These are phyloP conservation scores for Scaptomyza parva DNA, from an alignment of 2,888 invertebrate species.

Conservation along the genomic window DNA sequence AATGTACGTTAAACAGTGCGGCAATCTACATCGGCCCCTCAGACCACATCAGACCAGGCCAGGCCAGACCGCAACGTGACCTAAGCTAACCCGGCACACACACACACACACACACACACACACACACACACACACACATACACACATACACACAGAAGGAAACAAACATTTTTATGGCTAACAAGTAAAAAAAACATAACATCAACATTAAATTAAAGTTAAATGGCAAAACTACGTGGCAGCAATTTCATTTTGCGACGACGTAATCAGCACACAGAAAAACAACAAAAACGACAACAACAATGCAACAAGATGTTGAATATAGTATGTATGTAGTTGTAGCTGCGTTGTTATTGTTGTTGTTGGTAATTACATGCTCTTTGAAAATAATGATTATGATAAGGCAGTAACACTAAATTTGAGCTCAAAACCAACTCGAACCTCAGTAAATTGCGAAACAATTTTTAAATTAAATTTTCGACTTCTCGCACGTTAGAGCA, in stretches of 20 bases:
- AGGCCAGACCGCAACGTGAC: constrained; percentile 67
- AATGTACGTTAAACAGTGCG: constrained; percentile 22
- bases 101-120: constrained; percentile 9
- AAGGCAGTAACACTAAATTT: constrained; percentile 72
- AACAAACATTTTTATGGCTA: constrained; percentile 66
- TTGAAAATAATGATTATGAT: constrained; percentile 79
- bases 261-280: constrained; percentile 67
- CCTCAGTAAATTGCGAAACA: constrained; percentile 73
- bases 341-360: constrained; percentile 11
- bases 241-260: constrained; percentile 71
- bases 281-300: constrained; percentile 33
- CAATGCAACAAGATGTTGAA: constrained; percentile 36
- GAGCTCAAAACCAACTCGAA: constrained; percentile 4
- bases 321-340: neutral
- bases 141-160: neutral
- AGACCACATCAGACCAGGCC: constrained; percentile 28
- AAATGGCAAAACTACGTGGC: constrained; percentile 81
- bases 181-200: constrained; percentile 76
- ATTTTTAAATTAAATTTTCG: constrained; percentile 75
- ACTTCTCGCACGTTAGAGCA: constrained; percentile 18
- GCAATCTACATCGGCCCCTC: neutral
- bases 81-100: constrained; percentile 44
- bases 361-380: constrained; percentile 71
- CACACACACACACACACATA: neutral
- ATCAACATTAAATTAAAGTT: constrained; percentile 80